These are phyloP conservation scores for Coryphaenoides rupestris DNA, from an alignment of 2,113 vertebrate genomes.

Conservation along the genomic window DNA sequence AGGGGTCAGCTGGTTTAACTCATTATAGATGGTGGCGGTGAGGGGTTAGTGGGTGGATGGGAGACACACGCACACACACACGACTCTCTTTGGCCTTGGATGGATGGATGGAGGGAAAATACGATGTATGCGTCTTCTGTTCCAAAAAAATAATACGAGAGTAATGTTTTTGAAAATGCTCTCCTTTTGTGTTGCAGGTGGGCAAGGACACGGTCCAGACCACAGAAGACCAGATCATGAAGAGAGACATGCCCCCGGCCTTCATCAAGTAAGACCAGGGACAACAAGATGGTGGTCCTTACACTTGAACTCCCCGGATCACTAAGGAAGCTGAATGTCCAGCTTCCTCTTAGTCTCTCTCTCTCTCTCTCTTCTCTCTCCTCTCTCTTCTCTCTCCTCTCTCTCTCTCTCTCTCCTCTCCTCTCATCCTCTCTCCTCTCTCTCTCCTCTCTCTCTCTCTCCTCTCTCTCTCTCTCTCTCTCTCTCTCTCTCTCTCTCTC, in stretches of 20 bases:
- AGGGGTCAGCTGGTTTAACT: constrained; percentile 56
- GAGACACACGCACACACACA: too few species aligned
- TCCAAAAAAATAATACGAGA: background rate
- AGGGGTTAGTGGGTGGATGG: constrained; percentile 9
- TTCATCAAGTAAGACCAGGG: constrained; percentile 91
- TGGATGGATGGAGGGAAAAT: background rate
- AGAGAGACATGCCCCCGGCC: constrained; percentile 96
- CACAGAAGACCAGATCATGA: constrained; percentile 97
- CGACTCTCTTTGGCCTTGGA: background rate
- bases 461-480: too few species aligned
- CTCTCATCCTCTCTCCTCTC: too few species aligned
- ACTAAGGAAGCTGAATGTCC: too few species aligned
- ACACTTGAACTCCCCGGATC: background rate
- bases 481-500: too few species aligned
- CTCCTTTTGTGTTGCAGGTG: constrained; percentile 75
- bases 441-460: too few species aligned
- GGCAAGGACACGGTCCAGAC: constrained; percentile 98
- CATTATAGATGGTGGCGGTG: constrained; percentile 33
- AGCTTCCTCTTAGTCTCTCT: background rate
- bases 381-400: too few species aligned
- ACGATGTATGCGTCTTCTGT: background rate
- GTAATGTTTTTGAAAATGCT: background rate
- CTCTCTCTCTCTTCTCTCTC: too few species aligned
- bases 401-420: too few species aligned
- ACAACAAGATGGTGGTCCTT: background rate